phyloP scores from a whole-genome alignment of 2,113 vertebrate genomes.

The Sterrhoptilus dennistouni region DNA sequence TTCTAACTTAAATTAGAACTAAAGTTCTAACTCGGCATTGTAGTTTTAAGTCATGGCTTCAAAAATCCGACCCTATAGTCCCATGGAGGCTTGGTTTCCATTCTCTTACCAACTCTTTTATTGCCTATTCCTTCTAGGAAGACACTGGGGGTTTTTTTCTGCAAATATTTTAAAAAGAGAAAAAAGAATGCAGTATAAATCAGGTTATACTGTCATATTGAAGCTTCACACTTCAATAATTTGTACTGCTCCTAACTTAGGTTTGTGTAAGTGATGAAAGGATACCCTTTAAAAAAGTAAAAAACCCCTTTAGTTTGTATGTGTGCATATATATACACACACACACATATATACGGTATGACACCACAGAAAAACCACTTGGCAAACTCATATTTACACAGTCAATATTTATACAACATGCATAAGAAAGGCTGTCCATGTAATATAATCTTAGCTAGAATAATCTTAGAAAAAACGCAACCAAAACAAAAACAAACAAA shows the following conservation, averaged over 20 bases:
- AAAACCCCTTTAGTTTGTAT: neutral
- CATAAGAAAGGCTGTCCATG: neutral
- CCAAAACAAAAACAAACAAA: neutral
- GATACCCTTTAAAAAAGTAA: neutral
- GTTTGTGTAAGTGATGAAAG: neutral
- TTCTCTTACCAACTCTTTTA: neutral
- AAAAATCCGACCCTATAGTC: neutral
- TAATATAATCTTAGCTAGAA: neutral
- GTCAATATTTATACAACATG: neutral
- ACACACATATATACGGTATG: neutral
- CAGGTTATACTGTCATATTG: neutral
- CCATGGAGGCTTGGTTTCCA: neutral
- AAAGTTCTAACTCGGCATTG: neutral
- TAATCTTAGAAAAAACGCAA: neutral
- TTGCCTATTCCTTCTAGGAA: neutral
- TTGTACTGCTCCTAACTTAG: neutral
- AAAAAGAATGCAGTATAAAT: neutral
- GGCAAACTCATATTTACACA: neutral
- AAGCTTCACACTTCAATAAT: neutral
- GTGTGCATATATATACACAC: neutral
- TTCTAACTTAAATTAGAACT: neutral
- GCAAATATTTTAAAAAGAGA: neutral
- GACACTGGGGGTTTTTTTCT: neutral
- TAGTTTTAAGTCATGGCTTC: neutral
- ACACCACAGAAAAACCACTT: neutral